A percentile compares a stretch with the other conserved stretches of the same genome.
phyloP scores from a whole-genome alignment of 2,113 vertebrate species.

The Gavialis gangeticus region DNA sequence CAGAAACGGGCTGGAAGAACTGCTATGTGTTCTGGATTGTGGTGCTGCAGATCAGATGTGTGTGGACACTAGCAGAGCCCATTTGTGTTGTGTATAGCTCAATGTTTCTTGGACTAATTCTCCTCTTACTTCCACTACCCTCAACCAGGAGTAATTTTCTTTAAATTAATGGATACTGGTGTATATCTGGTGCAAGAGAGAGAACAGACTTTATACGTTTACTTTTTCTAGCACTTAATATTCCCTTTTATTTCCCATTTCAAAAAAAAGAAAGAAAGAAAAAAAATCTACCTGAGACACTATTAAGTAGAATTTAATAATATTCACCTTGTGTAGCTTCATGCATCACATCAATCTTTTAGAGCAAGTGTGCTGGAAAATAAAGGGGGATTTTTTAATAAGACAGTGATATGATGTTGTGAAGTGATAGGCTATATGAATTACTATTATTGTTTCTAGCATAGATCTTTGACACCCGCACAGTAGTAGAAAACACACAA shows the following conservation, averaged over 20 bases:
- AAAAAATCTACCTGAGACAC: neutral
- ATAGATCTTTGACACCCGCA: neutral
- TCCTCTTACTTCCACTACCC: neutral
- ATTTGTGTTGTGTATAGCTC: accelerated
- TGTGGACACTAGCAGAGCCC: neutral
- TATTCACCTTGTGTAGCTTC: neutral
- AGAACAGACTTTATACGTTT: neutral
- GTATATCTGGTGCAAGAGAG: accelerated
- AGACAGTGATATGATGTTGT: accelerated
- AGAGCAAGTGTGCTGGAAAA: neutral
- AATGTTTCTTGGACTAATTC: accelerated
- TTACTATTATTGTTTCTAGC: slow-evolving; percentile 27
- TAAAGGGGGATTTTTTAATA: neutral
- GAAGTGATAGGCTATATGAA: neutral
- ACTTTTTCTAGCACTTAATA: accelerated
- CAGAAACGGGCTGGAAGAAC: neutral
- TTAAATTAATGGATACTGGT: accelerated
- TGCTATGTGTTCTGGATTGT: neutral
- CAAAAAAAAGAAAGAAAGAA: neutral
- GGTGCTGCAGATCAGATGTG: neutral
- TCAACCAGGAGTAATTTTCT: neutral
- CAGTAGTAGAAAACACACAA: neutral
- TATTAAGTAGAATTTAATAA: neutral
- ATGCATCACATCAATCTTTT: neutral
- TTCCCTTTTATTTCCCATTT: accelerated